phyloP scores from a whole-genome alignment of 2,888 invertebrate species.

The Lordiphosa andalusiaca region DNA sequence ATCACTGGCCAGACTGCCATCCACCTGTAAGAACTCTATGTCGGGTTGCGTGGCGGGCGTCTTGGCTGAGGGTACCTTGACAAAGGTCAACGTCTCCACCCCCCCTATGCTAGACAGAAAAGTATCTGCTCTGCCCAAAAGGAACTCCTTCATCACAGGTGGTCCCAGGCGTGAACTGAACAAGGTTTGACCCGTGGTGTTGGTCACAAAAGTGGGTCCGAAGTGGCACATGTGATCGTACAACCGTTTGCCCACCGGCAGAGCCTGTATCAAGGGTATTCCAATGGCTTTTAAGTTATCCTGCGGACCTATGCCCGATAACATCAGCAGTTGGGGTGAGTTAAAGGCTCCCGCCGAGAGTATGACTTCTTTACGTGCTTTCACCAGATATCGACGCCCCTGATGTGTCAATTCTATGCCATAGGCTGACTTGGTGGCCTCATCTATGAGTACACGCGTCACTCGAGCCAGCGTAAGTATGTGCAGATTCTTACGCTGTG shows the following conservation, averaged over 20 bases:
- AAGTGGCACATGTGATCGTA: slow-evolving; percentile 82
- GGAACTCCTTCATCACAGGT: slow-evolving; percentile 48
- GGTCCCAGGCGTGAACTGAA: slow-evolving; percentile 41
- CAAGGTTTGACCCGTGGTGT: slow-evolving; percentile 71
- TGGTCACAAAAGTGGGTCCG: slow-evolving; percentile 78
- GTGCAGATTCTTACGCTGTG: slow-evolving; percentile 83
- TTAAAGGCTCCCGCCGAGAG: slow-evolving; percentile 92
- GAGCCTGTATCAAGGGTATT: slow-evolving; percentile 83
- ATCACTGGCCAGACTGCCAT: slow-evolving; percentile 84
- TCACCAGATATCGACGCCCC: slow-evolving; percentile 80
- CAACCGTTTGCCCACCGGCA: slow-evolving; percentile 85
- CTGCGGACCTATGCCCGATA: slow-evolving; percentile 87
- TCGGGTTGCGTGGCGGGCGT: slow-evolving; percentile 85
- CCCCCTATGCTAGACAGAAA: slow-evolving; percentile 82
- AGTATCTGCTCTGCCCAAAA: slow-evolving; percentile 78
- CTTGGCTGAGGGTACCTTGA: slow-evolving; percentile 82
- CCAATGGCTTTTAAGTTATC: slow-evolving; percentile 82
- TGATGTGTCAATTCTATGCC: slow-evolving; percentile 86
- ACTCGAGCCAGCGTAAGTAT: slow-evolving; percentile 85
- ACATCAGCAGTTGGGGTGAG: slow-evolving; percentile 93
- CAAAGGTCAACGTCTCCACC: slow-evolving; percentile 85
- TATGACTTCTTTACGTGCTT: slow-evolving; percentile 89
- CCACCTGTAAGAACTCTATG: slow-evolving; percentile 84
- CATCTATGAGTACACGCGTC: slow-evolving; percentile 85
- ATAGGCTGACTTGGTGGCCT: slow-evolving; percentile 83